Conservation (phyloP, 2,888 invertebrate genomes). For the Aphidoletes aphidimyza region DNA sequence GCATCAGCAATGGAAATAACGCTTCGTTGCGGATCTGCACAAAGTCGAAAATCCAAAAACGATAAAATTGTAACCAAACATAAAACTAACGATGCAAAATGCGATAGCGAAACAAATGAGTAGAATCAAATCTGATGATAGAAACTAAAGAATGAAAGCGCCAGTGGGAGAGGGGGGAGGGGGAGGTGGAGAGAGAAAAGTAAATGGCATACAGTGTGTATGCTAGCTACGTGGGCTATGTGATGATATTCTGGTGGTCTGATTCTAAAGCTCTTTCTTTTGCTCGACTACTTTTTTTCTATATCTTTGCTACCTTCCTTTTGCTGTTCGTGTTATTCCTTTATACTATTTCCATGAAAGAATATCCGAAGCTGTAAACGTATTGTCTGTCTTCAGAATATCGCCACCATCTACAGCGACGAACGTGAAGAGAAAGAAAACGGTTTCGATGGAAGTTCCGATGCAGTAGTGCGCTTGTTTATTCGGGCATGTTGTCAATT, state of each 20-base stretch:
- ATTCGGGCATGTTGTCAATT: slow-evolving; percentile 40
- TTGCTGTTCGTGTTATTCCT: neutral
- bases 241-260: neutral
- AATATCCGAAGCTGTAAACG: slow-evolving; percentile 24
- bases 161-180: too few relatives aligned
- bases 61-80: slow-evolving; percentile 26
- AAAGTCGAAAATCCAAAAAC: slow-evolving; percentile 19
- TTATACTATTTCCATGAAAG: slow-evolving; percentile 8
- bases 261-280: too few relatives aligned
- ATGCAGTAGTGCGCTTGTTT: neutral
- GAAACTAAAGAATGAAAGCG: neutral
- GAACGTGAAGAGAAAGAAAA: neutral
- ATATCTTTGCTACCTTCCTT: neutral
- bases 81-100: slow-evolving; percentile 26
- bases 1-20: neutral
- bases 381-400: slow-evolving; percentile 3
- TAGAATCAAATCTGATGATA: neutral
- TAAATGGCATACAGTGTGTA: neutral
- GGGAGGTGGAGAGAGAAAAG: too few relatives aligned
- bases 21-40: neutral
- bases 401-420: neutral
- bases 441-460: neutral
- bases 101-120: neutral
- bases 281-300: neutral
- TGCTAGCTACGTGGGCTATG: neutral